phyloP scores from a whole-genome alignment of 2,113 vertebrate species.

The Pluvianellus socialis region DNA sequence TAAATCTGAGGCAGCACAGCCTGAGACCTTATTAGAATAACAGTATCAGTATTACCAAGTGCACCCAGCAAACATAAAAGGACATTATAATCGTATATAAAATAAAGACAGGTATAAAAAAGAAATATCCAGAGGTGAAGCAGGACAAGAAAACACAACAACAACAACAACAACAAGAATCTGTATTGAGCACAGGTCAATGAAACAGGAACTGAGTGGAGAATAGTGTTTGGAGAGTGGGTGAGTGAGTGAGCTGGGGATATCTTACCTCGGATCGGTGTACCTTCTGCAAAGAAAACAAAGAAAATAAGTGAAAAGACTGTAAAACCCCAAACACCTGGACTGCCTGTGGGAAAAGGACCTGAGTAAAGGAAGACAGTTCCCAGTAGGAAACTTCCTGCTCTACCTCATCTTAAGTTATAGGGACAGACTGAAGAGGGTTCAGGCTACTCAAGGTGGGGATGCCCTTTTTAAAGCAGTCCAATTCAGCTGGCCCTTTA shows the following conservation, averaged over 20 bases:
- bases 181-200: slow-evolving; percentile 40
- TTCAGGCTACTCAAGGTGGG: not conserved
- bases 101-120: slow-evolving; percentile 50
- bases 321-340: slow-evolving; percentile 63
- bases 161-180: not conserved
- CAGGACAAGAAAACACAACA: slow-evolving; percentile 35
- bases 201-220: slow-evolving; percentile 54
- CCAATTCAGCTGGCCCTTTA: not conserved
- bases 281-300: slow-evolving; percentile 93
- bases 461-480: not conserved
- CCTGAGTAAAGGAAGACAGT: slow-evolving; percentile 54
- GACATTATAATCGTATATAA: slow-evolving; percentile 37
- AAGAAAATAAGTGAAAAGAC: slow-evolving; percentile 72
- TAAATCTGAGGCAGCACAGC: slow-evolving; percentile 34
- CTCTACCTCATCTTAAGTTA: not conserved
- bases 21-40: not conserved
- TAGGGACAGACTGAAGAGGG: not conserved
- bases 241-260: slow-evolving; percentile 24
- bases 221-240: slow-evolving; percentile 44
- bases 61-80: slow-evolving; percentile 59
- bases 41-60: not conserved
- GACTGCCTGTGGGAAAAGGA: slow-evolving; percentile 62
- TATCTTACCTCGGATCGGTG: slow-evolving; percentile 98
- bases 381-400: slow-evolving; percentile 23
- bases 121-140: slow-evolving; percentile 38